Base-by-base conservation (phyloP, 2,888 invertebrate species). In the Chouioia cunea region DNA sequence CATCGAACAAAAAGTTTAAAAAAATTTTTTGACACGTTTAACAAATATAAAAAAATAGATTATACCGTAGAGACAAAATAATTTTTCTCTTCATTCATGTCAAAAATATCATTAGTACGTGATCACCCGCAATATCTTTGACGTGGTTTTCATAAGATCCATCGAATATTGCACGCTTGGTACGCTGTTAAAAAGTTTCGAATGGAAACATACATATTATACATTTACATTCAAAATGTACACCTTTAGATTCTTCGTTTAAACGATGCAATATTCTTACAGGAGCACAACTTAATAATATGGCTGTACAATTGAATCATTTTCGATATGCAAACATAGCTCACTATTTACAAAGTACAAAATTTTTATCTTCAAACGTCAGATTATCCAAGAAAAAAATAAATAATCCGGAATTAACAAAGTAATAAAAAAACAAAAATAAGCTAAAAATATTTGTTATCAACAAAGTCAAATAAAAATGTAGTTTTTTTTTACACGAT, bases 221-320 rank as follows among this genome's bases (percentile, higher is more conserved):
- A 66, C 60, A 64, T 58, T 66, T 67, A 56, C 57, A 73, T 70
- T 63, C 22, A 15, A 60, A 73, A 60, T 73, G 52, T 67, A 67
- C 65, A 64, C 58, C 54, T 69, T 58, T 60, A 64, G 64, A 70
- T 62, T 68, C 65, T 62, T 65, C 54, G 54, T 66, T 68, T n/a
- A 14, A 66, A 43, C 56, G 14, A 12, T 44, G 70, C 60, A 67
- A 53, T 12, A 52, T 70, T 53, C 44, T 4, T 70, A 65, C 68
- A 73, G 73, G 73, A 73, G 68, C 70, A 50, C 66, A 74, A 73
- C 67, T 73, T 67, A 74, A 74, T 68, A 44, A 67, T 67, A 76
- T 76, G 68, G 74, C 74, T 74, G 68, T 75, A 75, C 75, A 77
- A 66, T 73, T 65, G 15, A 65, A 71, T 71, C 58, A 48, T 36